Conservation (phyloP, 1,140 invertebrate species). For the Idris sp. region DNA sequence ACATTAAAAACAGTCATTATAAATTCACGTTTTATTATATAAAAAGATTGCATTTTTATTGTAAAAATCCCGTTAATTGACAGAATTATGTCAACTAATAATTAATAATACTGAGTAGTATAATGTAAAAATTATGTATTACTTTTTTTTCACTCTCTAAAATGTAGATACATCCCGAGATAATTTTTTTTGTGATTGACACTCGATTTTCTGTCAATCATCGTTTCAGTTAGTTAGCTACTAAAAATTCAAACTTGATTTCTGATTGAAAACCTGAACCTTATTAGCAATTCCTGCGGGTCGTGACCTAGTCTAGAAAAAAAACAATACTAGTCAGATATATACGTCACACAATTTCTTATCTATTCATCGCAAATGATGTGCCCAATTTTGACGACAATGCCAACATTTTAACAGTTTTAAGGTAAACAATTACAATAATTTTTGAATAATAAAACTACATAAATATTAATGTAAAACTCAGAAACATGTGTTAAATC, state of each 20-base stretch:
- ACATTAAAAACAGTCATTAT: conserved; percentile 9
- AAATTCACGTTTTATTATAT: no score
- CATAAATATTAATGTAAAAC: conserved; percentile 44
- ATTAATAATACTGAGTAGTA: no score
- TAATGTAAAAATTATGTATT: no score
- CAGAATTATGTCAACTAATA: no score
- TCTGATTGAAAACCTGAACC: conserved; percentile 7
- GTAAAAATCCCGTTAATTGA: no score
- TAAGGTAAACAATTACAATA: no score
- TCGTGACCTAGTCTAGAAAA: conserved; percentile 45
- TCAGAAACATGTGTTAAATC: no score
- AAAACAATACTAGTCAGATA: conserved; percentile 15
- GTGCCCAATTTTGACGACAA: conserved; percentile 8
- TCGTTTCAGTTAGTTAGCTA: conserved; percentile 1
- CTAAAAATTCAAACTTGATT: conserved; percentile 20
- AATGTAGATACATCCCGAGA: neutral
- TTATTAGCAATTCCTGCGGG: conserved; percentile 42
- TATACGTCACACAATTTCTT: conserved; percentile 7
- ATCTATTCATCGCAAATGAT: neutral
- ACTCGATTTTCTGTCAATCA: conserved; percentile 13
- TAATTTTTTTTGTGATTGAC: neutral
- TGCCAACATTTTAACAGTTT: no score
- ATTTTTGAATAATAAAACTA: no score
- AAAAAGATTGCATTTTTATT: no score
- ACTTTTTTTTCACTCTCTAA: no score